Evolutionary conservation across 2,113 vertebrate species (phyloP).

Genomic region (Poeciliopsis retropinna): DNA sequence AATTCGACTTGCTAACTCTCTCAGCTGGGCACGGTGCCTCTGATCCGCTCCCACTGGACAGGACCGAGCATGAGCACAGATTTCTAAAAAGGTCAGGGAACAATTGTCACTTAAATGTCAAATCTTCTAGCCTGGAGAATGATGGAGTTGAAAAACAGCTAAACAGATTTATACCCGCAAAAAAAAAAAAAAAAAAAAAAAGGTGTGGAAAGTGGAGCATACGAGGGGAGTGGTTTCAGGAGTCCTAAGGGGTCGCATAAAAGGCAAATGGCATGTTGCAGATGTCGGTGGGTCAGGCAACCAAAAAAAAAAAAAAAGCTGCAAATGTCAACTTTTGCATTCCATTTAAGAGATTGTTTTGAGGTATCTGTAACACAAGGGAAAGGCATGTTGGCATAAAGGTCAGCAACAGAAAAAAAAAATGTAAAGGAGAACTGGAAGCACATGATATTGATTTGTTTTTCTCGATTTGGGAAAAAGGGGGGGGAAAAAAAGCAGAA

Average conservation of each 20-base stretch:
- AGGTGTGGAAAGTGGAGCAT: constrained; percentile 27
- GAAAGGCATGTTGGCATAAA: constrained; percentile 63
- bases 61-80: constrained; percentile 40
- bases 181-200: constrained; percentile 15
- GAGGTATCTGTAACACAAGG: constrained; percentile 43
- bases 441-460: constrained; percentile 71
- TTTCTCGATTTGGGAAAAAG: constrained; percentile 44
- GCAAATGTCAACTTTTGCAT: constrained; percentile 75
- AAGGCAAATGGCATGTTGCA: constrained; percentile 57
- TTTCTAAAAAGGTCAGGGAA: constrained; percentile 75
- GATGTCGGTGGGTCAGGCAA: constrained; percentile 46
- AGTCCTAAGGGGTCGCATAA: constrained; percentile 41
- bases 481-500: constrained; percentile 15
- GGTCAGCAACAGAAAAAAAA: constrained; percentile 61
- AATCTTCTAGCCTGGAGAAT: constrained; percentile 57
- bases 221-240: neutral
- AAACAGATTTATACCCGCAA: constrained; percentile 56
- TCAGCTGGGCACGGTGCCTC: constrained; percentile 20
- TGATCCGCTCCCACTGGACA: constrained; percentile 55
- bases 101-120: constrained; percentile 79
- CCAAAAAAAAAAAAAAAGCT: constrained; percentile 24
- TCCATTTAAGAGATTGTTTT: constrained; percentile 59
- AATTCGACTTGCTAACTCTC: constrained; percentile 29
- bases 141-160: constrained; percentile 57
- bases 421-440: constrained; percentile 51